Evolutionary conservation across 2,113 vertebrate species (phyloP).

Genomic region (Lichenostomus cassidix): DNA sequence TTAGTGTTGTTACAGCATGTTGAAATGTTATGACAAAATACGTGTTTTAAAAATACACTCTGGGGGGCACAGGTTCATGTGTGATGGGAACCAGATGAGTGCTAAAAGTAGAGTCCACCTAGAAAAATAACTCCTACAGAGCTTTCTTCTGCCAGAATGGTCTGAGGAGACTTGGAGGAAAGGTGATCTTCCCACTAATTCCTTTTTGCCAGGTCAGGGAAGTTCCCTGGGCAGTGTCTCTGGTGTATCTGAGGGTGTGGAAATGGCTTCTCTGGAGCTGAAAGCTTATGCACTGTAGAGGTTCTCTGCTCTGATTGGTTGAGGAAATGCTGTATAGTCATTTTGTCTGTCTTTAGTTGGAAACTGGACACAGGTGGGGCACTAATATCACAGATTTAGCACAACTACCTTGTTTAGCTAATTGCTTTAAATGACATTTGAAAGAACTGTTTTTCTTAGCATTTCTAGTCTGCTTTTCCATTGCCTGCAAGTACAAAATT

Average conservation of each 20-base stretch:
- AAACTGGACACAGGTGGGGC: neutral
- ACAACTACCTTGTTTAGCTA: neutral
- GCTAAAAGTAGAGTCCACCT: neutral
- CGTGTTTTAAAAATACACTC: fast-evolving
- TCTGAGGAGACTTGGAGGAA: neutral
- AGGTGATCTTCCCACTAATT: neutral
- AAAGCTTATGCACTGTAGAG: neutral
- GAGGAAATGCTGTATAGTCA: neutral
- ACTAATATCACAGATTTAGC: neutral
- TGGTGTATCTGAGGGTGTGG: neutral
- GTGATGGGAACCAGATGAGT: neutral
- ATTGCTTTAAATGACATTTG: neutral
- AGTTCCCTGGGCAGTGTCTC: neutral
- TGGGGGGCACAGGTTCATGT: fast-evolving
- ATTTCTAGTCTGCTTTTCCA: neutral
- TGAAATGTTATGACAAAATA: neutral
- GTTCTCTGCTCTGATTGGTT: neutral
- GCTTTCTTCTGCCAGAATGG: neutral
- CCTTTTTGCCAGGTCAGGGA: neutral
- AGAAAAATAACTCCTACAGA: neutral
- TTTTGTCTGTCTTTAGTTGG: neutral
- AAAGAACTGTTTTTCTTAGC: neutral
- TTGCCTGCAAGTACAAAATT: constrained; percentile 6
- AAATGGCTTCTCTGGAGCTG: neutral
- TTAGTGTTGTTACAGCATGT: neutral